phyloP scores from a whole-genome alignment of 1,140 invertebrate species.

The Pinna nobilis region DNA sequence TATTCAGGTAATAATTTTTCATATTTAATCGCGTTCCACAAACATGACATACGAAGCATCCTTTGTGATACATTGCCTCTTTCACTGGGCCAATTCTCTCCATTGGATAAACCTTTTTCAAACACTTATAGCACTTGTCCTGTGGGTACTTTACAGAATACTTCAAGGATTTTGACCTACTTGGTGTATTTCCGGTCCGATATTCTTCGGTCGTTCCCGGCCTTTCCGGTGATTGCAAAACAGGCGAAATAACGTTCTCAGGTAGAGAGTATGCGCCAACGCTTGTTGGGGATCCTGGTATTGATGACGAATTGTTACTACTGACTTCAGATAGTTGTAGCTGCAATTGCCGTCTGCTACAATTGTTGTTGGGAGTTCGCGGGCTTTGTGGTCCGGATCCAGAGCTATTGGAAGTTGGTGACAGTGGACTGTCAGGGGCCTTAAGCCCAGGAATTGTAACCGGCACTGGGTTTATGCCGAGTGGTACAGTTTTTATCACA shows the following conservation, averaged over 20 bases:
- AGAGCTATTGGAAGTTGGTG: conserved; percentile 25
- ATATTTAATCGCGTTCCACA: conserved; percentile 49
- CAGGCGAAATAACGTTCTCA: conserved; percentile 22
- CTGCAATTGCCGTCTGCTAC: conserved; percentile 8
- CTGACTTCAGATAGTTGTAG: conserved; percentile 37
- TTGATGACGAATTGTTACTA: conserved; percentile 47
- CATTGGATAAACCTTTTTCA: conserved; percentile 56
- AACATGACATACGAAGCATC: conserved; percentile 49
- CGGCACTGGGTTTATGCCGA: neutral
- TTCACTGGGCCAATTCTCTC: conserved; percentile 52
- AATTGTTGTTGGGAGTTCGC: conserved; percentile 15
- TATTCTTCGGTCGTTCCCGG: conserved; percentile 17
- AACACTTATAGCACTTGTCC: conserved; percentile 52
- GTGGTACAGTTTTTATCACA: too few relatives aligned
- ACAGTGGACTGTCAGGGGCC: neutral
- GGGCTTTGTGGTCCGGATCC: conserved; percentile 44
- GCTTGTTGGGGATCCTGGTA: conserved; percentile 49
- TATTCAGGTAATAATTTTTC: conserved; percentile 49
- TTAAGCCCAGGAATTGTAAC: neutral
- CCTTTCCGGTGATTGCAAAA: conserved; percentile 30
- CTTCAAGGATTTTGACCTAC: conserved; percentile 39
- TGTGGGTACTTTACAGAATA: conserved; percentile 47
- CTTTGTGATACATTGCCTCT: conserved; percentile 52
- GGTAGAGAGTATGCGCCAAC: conserved; percentile 22
- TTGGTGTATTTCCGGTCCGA: conserved; percentile 21